A percentile compares a stretch with the other conserved stretches of the same genome.
phyloP scores from a whole-genome alignment of 1,140 invertebrate species.

The Micrasema minimum region DNA sequence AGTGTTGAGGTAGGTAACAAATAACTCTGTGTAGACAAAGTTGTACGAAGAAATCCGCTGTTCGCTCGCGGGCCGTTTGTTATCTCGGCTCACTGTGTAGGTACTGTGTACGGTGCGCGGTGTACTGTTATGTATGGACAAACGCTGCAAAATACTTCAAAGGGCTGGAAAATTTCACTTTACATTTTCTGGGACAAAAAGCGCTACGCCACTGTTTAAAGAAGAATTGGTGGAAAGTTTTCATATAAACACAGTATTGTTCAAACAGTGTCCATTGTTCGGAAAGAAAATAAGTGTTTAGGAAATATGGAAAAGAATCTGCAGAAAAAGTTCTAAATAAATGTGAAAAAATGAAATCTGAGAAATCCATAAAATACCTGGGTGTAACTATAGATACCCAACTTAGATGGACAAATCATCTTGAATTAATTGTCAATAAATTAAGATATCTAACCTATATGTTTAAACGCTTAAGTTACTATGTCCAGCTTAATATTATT shows the following conservation, averaged over 20 bases:
- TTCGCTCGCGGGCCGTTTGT: conserved; percentile 10
- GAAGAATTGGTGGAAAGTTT: conserved; percentile 17
- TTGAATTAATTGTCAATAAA: too few species aligned
- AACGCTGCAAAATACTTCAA: conserved; percentile 35
- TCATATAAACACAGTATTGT: conserved; percentile 22
- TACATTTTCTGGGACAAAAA: conserved; percentile 31
- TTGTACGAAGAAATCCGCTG: conserved; percentile 19
- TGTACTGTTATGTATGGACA: neutral
- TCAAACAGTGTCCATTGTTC: too few species aligned
- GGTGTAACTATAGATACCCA: too few species aligned
- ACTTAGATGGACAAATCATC: too few species aligned
- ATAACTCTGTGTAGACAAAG: conserved; percentile 4
- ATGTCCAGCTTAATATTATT: too few species aligned
- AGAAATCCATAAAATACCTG: too few species aligned
- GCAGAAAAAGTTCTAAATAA: too few species aligned
- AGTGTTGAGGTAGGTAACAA: neutral
- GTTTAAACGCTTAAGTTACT: too few species aligned
- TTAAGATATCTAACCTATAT: too few species aligned
- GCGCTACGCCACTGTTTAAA: conserved; percentile 21
- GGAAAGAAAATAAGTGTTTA: too few species aligned
- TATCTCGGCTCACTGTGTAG: conserved; percentile 20
- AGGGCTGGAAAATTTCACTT: conserved; percentile 28
- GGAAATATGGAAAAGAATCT: too few species aligned
- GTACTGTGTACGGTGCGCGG: neutral
- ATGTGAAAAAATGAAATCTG: too few species aligned